Percentiles rank a stretch among this genome's conserved stretches.
Evolutionary conservation across 1,140 invertebrate species (phyloP).

Genomic region (Meloidogyne chitwoodi): DNA sequence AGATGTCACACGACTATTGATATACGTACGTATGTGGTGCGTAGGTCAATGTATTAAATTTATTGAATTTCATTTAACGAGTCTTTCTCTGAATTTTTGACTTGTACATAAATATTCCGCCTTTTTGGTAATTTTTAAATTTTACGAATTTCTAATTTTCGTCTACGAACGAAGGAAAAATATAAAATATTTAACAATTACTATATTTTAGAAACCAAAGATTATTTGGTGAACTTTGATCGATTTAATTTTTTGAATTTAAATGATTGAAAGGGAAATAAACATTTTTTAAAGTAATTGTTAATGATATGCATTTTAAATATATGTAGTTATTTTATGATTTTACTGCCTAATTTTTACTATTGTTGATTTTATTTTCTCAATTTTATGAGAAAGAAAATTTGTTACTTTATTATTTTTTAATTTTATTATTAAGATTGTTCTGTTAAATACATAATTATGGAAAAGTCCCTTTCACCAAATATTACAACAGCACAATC

Average conservation of each 20-base stretch:
- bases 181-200: background rate
- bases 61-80: background rate
- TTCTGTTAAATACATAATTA: background rate
- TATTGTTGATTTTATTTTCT: background rate
- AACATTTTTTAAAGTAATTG: background rate
- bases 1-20: background rate
- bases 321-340: too few relatives aligned
- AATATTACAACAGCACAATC: slow-evolving; percentile 13
- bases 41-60: background rate
- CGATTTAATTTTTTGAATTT: background rate
- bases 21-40: background rate
- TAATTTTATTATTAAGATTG: background rate
- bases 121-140: background rate
- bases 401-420: background rate
- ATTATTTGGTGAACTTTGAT: too few relatives aligned
- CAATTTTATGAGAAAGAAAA: background rate
- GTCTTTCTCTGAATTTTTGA: background rate
- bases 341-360: too few relatives aligned
- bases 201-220: background rate
- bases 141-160: background rate
- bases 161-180: background rate
- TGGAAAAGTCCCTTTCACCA: slow-evolving; percentile 18
- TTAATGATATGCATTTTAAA: too few relatives aligned
- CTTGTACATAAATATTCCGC: background rate
- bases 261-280: background rate